Percentiles rank a stretch among this genome's conserved stretches.
These are phyloP conservation scores for Dolichotis patagonum DNA, from an alignment of 2,113 vertebrate genomes.

Conservation along the genomic window DNA sequence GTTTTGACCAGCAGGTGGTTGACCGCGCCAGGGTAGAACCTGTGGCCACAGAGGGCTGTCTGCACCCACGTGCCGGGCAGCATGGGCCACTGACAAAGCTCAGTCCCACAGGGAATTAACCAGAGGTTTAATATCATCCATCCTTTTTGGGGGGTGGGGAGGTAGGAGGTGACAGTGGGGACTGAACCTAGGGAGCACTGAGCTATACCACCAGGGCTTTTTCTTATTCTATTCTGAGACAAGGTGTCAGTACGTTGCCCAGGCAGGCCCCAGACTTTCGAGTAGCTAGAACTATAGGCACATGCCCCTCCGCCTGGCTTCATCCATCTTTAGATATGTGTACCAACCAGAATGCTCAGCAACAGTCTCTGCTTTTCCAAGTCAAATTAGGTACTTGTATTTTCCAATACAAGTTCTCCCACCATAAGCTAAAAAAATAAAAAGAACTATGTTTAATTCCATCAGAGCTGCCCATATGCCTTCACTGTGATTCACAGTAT, in stretches of 20 bases:
- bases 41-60: background rate
- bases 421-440: background rate
- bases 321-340: background rate
- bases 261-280: background rate
- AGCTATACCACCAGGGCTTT: background rate
- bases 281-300: background rate
- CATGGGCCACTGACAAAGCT: background rate
- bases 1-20: background rate
- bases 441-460: background rate
- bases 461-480: background rate
- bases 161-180: background rate
- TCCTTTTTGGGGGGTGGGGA: background rate
- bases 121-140: background rate
- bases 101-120: background rate
- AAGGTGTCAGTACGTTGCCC: background rate
- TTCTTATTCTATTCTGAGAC: background rate
- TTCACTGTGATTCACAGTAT: background rate
- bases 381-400: background rate
- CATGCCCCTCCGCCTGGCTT: background rate
- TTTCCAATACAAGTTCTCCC: background rate
- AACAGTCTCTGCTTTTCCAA: background rate
- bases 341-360: background rate
- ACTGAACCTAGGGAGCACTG: background rate
- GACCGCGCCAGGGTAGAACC: background rate
- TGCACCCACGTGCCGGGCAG: rapidly evolving